Percentiles rank a stretch among this genome's conserved stretches.
Conservation (phyloP, 2,113 vertebrate genomes). For the Chauna torquata region DNA sequence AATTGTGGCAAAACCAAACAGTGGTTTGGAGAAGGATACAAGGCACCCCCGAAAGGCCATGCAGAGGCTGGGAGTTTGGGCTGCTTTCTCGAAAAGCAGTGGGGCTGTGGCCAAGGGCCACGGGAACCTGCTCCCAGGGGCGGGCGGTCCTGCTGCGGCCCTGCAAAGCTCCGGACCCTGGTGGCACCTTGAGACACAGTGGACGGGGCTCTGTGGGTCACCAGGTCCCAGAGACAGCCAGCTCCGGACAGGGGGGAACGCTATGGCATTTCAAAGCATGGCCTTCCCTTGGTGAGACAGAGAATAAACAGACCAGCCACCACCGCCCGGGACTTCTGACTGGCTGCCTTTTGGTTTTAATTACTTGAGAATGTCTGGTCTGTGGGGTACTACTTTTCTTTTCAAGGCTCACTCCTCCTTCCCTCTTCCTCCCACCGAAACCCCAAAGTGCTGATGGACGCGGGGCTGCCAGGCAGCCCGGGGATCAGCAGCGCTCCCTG, state of each 20-base stretch:
- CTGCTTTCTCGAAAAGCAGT: not conserved
- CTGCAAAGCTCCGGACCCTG: not conserved
- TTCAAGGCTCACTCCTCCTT: not conserved
- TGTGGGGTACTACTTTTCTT: constrained; percentile 16
- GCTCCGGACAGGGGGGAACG: not conserved
- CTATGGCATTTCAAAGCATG: not conserved
- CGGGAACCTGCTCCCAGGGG: not conserved
- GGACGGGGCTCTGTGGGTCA: not conserved
- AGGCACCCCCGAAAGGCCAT: not conserved
- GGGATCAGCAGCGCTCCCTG: accelerated
- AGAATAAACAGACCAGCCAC: constrained; percentile 41
- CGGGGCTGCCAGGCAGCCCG: accelerated
- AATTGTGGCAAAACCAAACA: not conserved
- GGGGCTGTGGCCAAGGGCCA: not conserved
- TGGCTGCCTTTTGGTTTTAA: constrained; percentile 51
- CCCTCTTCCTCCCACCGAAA: not conserved
- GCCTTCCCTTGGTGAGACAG: not conserved
- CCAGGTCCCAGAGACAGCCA: not conserved
- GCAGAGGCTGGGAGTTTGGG: not conserved
- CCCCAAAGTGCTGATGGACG: not conserved
- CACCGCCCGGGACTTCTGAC: not conserved
- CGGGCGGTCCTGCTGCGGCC: not conserved
- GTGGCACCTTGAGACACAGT: not conserved
- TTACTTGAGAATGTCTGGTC: constrained; percentile 64
- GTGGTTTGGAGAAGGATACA: not conserved